A percentile compares a stretch with the other conserved stretches of the same genome.
phyloP scores from a whole-genome alignment of 2,113 vertebrate genomes.

The Cynocephalus volans region DNA sequence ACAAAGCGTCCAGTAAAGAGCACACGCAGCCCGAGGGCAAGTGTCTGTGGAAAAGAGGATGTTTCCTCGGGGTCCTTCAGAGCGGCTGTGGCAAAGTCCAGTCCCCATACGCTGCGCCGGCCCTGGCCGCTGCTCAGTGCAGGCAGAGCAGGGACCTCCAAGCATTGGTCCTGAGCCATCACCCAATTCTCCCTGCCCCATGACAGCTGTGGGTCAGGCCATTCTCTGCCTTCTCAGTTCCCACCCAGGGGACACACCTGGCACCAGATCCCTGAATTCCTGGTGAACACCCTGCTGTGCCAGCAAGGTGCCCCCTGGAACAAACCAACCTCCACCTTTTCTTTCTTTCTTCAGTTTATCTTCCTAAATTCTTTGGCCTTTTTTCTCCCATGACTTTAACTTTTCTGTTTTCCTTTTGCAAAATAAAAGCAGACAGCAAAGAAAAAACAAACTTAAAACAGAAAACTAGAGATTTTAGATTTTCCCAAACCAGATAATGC shows the following conservation, averaged over 20 bases:
- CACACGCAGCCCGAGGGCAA: neutral
- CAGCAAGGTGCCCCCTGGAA: neutral
- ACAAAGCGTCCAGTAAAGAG: neutral
- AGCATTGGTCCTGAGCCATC: too few species aligned
- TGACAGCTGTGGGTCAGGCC: neutral
- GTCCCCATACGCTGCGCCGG: accelerated
- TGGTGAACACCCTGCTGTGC: accelerated
- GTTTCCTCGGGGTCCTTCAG: neutral
- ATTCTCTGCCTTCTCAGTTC: neutral
- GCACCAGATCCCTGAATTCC: neutral
- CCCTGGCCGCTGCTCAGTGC: neutral
- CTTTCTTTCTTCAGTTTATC: neutral
- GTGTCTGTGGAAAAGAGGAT: too few species aligned
- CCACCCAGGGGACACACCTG: too few species aligned
- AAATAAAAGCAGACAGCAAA: neutral
- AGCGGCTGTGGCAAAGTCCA: neutral
- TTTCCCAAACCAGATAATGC: neutral
- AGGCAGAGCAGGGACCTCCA: too few species aligned
- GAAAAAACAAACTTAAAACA: neutral
- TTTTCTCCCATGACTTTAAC: neutral
- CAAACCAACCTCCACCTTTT: accelerated
- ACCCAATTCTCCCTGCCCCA: accelerated
- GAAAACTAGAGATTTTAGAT: neutral
- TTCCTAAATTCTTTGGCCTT: neutral
- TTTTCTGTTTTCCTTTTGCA: conserved; percentile 47